Evolutionary conservation across 1,140 invertebrate genomes (phyloP), one percentile per base, ranked within the genome.

Genomic region (Belonocnema kinseyi): DNA sequence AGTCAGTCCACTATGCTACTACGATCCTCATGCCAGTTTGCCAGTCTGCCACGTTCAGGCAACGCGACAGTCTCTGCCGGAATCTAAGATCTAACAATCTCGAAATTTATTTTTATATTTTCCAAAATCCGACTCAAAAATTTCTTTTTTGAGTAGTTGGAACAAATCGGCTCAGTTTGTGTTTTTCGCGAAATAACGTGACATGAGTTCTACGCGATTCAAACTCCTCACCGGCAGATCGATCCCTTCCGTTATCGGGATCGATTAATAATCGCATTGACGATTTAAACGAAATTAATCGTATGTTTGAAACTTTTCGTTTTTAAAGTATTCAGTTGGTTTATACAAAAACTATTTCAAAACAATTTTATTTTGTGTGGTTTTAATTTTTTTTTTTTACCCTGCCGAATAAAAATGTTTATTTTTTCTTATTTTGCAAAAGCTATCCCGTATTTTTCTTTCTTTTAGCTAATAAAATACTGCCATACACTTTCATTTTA

Each of bases 1-100:
- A 79, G 80, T 80, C 77, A 78, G 80, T 82, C 85, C 80, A 83
- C 82, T 78, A 84, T 86, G 83, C 86, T 81, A 83, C 84, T 83
- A 78, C 82, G 79, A 82, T 80, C 78, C 73, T 74, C 72, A 52
- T 84, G 85, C 78, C 80, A 83, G 84, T 85, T 83, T 85, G 85
- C 81, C 71, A 73, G 72, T 53, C 72, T 52, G 76, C 52, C 72
- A 72, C 83, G 79, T 82, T 85, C 84, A 83, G 78, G 77, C 85
- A 83, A 66, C 81, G 85, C 86, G 86, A 81, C 79, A 82, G 76
- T 82, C 83, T 77, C 75, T 75, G 73, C 76, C 77, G 56, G 76
- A 16, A 76, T 73, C 50, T n/a, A 50, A 58, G 70, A 51, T 66
- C 61, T 40, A 14, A 40, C 21, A 33, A 16, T 21, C 19, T 71